phyloP scores from a whole-genome alignment of 2,888 invertebrate genomes.

The Rhagonycha fulva region DNA sequence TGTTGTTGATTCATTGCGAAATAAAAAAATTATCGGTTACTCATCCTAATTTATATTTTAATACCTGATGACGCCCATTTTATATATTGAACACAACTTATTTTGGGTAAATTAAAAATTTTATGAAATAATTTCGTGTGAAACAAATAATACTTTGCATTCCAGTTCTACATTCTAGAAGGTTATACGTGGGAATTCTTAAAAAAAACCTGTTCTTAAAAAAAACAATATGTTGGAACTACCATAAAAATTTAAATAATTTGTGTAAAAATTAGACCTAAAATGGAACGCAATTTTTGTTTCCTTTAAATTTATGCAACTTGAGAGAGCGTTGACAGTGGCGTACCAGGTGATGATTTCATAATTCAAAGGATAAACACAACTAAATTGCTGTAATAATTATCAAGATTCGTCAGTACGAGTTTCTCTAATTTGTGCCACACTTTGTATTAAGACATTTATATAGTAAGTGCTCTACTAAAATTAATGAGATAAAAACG shows the following conservation, averaged over 20 bases:
- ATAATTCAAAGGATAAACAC: background rate
- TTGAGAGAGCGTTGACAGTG: background rate
- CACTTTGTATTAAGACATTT: background rate
- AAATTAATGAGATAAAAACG: slow-evolving; percentile 12
- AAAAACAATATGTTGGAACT: background rate
- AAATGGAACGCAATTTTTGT: background rate
- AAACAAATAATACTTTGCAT: background rate
- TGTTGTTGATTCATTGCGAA: background rate
- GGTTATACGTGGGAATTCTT: background rate
- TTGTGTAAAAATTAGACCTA: background rate
- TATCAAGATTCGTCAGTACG: background rate
- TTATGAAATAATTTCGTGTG: background rate
- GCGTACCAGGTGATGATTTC: background rate
- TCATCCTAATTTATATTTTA: background rate
- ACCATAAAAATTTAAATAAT: background rate
- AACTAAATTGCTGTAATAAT: background rate
- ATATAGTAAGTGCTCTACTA: slow-evolving; percentile 7
- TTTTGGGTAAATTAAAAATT: background rate
- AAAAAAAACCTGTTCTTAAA: background rate
- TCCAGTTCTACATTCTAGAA: background rate
- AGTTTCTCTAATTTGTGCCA: background rate
- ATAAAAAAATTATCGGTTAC: background rate
- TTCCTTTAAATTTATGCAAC: background rate
- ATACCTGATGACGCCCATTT: background rate
- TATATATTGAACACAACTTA: background rate